Evolutionary conservation across 35 echinoderm and acorn worm genomes (phyloP).

Genomic region (Apostichopus parvimensis): DNA sequence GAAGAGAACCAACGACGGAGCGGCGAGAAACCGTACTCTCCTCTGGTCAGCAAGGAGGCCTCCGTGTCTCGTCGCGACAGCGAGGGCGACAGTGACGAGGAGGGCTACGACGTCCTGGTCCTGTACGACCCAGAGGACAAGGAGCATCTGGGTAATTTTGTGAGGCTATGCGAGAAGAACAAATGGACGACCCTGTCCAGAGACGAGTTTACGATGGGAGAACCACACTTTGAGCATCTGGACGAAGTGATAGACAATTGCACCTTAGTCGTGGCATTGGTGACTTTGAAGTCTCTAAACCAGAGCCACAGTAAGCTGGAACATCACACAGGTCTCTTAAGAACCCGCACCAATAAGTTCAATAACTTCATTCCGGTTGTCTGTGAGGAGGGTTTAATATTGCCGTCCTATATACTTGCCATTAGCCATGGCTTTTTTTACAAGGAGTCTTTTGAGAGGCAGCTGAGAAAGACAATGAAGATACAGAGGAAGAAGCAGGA

Average conservation of each 20-base stretch:
- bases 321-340: slow-evolving; percentile 21
- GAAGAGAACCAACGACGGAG: not conserved
- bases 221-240: not conserved
- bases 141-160: not conserved
- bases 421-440: not conserved
- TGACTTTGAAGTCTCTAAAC: not conserved
- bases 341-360: not conserved
- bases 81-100: slow-evolving; percentile 16
- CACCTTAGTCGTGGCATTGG: not conserved
- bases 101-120: slow-evolving; percentile 1
- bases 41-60: slow-evolving; percentile 1
- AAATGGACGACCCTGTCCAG: slow-evolving; percentile 14
- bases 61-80: no score
- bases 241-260: slow-evolving; percentile 1
- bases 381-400: not conserved
- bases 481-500: not conserved
- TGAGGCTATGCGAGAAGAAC: not conserved
- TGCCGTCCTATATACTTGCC: not conserved
- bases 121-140: not conserved
- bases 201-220: slow-evolving; percentile 23
- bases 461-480: not conserved
- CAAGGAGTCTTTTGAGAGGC: not conserved
- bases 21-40: not conserved
- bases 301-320: not conserved
- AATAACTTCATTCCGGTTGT: slow-evolving; percentile 30